These are phyloP conservation scores for Platalea minor DNA, from an alignment of 2,797 vertebrate species.

Conservation along the genomic window DNA sequence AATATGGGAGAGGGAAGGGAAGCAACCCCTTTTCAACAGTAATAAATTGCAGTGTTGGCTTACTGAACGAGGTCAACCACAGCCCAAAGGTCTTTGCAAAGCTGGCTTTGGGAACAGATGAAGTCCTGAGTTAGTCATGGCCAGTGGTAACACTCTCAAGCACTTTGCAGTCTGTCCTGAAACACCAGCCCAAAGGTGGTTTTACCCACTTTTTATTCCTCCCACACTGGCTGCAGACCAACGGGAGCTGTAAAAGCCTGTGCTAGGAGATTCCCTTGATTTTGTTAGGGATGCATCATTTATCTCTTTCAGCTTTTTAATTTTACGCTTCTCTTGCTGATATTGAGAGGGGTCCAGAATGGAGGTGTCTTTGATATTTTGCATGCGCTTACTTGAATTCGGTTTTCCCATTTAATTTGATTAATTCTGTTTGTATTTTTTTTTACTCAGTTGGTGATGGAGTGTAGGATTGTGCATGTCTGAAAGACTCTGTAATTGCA, in stretches of 20 bases:
- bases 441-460: constrained; percentile 13
- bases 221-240: background rate
- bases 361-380: constrained; percentile 5
- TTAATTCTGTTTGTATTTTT: constrained; percentile 21
- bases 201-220: background rate
- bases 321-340: constrained; percentile 1
- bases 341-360: background rate
- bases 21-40: background rate
- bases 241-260: background rate
- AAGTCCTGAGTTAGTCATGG: background rate
- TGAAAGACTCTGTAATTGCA: constrained; percentile 28
- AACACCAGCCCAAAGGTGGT: background rate
- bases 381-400: background rate
- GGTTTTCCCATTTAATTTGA: background rate
- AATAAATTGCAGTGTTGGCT: background rate
- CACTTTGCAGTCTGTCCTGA: background rate
- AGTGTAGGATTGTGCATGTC: background rate
- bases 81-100: background rate
- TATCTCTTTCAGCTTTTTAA: constrained; percentile 8
- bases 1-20: background rate
- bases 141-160: background rate
- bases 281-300: background rate
- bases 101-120: background rate
- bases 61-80: background rate
- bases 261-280: background rate